Evolutionary conservation across 2,888 invertebrate genomes (phyloP), one percentile per base, ranked within the genome.

Genomic region (Scrobipalpa costella): DNA sequence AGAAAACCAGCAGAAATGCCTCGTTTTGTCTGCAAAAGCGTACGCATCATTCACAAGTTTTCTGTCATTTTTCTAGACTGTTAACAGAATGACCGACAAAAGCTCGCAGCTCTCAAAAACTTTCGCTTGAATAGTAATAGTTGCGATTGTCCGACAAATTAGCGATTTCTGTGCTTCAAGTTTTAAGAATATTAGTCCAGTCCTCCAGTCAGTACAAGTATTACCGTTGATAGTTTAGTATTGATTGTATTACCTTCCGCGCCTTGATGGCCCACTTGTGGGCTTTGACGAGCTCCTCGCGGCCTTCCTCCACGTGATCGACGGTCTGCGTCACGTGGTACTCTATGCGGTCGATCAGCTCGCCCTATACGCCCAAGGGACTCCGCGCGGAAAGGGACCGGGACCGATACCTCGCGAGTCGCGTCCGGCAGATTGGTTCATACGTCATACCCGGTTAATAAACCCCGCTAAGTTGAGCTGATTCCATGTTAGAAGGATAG

Each of bases 301-400:
- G 95, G 75, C 97, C 98, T 71, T 94, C 92, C 81, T 94, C 95
- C 78, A 98, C 95, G 92, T 96, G 96, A 88, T 97, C 96, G 73
- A 94, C 94, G 72, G 97, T 95, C 87, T 95, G 95, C 78, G 95
- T 94, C 73, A 98, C 98, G 92, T 98, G 97, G 93, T 96, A 96
- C 93, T 98, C 98, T 92, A 98, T 96, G 88, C 97, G 94, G 93
- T 98, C 97, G 84, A 98, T 94, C 94, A 97, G 95, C 92, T 98
- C 98, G 83, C 98, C 98, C 98, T 98, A 93, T 83, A 81, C 77
- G 83, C 79, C 81, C 87, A 88, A 87, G 83, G 27, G 84, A 77
- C 72, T 73, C 73, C 73, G 73, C 79, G 81, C 85, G 52, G 52
- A 84, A 83, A 83, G 86, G 82, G 7, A 77, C 72, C 72, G 82